Evolutionary conservation across 2,113 vertebrate genomes (phyloP).

Genomic region (Solenodon paradoxus): DNA sequence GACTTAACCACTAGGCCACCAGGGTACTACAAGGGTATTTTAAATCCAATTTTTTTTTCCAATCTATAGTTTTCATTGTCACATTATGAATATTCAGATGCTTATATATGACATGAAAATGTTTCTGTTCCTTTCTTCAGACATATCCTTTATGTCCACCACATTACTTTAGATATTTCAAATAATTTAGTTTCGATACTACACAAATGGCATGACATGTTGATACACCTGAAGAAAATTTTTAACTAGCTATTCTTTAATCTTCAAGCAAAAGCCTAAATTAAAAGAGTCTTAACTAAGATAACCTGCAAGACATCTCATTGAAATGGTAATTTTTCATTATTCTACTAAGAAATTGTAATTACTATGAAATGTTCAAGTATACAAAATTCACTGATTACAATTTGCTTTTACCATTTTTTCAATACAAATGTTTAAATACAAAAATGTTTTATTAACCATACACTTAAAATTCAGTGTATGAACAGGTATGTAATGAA

Average conservation of each 20-base stretch:
- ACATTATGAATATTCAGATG: background rate
- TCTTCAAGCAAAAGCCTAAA: background rate
- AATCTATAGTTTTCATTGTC: background rate
- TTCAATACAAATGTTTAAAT: background rate
- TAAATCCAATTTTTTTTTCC: no score
- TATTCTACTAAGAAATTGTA: background rate
- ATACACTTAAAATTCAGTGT: constrained; percentile 32
- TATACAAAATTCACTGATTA: constrained; percentile 2
- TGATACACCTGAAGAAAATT: background rate
- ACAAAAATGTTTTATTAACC: background rate
- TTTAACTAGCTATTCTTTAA: background rate
- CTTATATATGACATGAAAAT: background rate
- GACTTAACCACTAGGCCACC: no score
- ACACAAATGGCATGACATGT: background rate
- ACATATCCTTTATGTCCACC: background rate
- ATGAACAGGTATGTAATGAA: background rate
- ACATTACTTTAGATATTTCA: background rate
- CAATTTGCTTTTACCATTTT: constrained; percentile 25
- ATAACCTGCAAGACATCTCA: background rate
- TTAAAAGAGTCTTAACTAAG: background rate
- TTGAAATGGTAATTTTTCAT: background rate
- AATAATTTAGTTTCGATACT: background rate
- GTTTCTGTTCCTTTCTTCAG: background rate
- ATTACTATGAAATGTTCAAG: background rate
- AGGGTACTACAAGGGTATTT: no score